Conservation (phyloP, 2,888 invertebrate genomes). For the Linyphia triangularis region DNA sequence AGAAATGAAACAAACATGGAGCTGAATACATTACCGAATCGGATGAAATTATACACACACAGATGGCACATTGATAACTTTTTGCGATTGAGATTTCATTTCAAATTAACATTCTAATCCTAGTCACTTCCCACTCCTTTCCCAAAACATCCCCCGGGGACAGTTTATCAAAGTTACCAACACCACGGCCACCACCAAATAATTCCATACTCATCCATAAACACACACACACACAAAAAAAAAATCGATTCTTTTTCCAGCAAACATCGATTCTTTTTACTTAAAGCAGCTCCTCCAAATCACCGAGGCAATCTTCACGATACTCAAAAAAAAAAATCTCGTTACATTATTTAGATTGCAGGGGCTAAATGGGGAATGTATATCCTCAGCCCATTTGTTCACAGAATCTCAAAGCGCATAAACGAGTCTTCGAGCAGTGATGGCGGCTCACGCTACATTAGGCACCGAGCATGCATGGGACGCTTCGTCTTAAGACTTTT, state of each 20-base stretch:
- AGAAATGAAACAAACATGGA: no score
- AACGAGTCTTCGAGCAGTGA: no score
- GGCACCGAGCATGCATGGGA: neutral
- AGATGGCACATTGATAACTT: no score
- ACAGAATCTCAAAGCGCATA: neutral
- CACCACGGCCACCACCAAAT: no score
- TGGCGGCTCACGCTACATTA: neutral
- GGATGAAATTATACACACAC: no score
- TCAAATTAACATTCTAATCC: no score
- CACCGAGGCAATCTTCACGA: slow-evolving; percentile 18
- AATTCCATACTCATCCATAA: no score
- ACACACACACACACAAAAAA: neutral
- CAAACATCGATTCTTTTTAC: neutral
- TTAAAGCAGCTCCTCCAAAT: neutral
- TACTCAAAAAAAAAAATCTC: slow-evolving; percentile 39
- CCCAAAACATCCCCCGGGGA: no score
- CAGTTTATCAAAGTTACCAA: no score
- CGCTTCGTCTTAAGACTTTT: neutral
- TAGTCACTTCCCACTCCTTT: no score
- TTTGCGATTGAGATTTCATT: no score
- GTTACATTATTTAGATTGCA: slow-evolving; percentile 41
- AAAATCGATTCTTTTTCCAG: neutral
- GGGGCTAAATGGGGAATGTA: slow-evolving; percentile 36
- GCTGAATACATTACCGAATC: no score
- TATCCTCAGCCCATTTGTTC: neutral